Conservation (phyloP, 1,140 invertebrate species). For the Amyelois transitella region DNA sequence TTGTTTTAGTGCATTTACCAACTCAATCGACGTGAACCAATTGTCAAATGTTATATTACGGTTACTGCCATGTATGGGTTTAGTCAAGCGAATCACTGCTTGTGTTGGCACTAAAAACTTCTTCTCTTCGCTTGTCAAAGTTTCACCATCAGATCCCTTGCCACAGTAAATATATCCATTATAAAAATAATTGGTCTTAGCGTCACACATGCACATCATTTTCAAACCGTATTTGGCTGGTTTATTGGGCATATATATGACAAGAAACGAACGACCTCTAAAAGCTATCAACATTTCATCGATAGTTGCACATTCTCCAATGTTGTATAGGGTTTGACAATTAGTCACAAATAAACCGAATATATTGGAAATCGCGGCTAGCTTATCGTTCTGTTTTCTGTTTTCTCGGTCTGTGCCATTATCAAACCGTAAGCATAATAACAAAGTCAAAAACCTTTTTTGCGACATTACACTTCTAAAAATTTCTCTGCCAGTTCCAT, state of each 20-base stretch:
- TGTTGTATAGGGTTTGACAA: conserved; percentile 31
- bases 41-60: conserved; percentile 42
- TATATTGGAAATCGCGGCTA: conserved; percentile 37
- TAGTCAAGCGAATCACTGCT: conserved; percentile 16
- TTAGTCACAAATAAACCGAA: conserved; percentile 36
- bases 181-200: background rate
- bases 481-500: conserved; percentile 26
- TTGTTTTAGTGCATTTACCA: conserved; percentile 33
- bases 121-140: conserved; percentile 41
- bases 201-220: conserved; percentile 24
- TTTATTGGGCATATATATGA: conserved; percentile 55
- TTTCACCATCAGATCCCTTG: too few species aligned
- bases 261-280: conserved; percentile 46
- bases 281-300: conserved; percentile 57
- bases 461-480: conserved; percentile 23
- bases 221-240: conserved; percentile 52
- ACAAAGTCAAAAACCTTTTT: conserved; percentile 11
- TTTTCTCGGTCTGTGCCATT: conserved; percentile 18
- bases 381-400: conserved; percentile 30
- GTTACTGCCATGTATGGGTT: conserved; percentile 13
- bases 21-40: conserved; percentile 29
- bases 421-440: conserved; percentile 21
- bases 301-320: conserved; percentile 36
- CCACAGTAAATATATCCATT: conserved; percentile 34
- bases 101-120: conserved; percentile 35